A percentile compares a stretch with the other conserved stretches of the same genome.
Evolutionary conservation across 2,113 vertebrate genomes (phyloP).

Genomic region (Ictidomys tridecemlineatus): DNA sequence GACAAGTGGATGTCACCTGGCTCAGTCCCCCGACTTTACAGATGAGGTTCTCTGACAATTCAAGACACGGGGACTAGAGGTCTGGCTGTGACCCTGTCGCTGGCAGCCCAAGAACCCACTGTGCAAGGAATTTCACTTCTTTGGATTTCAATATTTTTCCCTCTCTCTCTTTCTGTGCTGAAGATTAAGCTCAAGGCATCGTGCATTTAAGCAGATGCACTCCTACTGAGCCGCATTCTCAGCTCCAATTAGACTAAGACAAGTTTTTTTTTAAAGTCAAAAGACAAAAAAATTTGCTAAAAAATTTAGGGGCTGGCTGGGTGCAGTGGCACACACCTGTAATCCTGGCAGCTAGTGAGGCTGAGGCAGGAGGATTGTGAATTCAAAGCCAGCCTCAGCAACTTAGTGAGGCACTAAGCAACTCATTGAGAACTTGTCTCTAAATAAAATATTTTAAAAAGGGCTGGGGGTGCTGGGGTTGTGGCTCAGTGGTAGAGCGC

Average conservation of each 20-base stretch:
- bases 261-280: not conserved
- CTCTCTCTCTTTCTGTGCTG: not conserved
- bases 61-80: not conserved
- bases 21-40: not conserved
- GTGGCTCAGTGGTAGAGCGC: not conserved
- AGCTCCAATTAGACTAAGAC: not conserved
- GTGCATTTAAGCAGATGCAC: not conserved
- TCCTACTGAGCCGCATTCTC: not conserved
- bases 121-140: not conserved
- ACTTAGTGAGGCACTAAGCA: no score
- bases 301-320: not conserved
- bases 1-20: not conserved
- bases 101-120: not conserved
- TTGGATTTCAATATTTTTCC: no score
- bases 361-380: no score
- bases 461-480: not conserved
- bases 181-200: not conserved
- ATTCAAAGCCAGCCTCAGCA: no score
- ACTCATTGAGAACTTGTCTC: no score
- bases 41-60: not conserved
- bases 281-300: not conserved
- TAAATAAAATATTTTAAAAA: not conserved
- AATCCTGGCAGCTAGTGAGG: no score
- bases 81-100: not conserved
- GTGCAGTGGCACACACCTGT: not conserved